Base-by-base conservation (phyloP, 2,888 invertebrate genomes). In the Nomada fabriciana region DNA sequence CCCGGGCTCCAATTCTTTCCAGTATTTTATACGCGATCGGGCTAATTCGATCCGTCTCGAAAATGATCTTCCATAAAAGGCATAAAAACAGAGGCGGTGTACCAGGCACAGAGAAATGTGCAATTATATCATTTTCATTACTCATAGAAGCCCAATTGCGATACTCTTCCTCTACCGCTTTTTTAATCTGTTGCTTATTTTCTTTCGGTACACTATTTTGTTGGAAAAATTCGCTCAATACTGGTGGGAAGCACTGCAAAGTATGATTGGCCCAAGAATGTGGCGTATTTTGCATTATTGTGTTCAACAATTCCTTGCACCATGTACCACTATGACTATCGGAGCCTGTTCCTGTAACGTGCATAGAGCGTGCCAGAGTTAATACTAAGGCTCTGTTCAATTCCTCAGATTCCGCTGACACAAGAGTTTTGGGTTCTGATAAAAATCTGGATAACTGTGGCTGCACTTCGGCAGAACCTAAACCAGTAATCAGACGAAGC, bases 91-190 rank as follows among this genome's bases (percentile, higher is more conserved):
- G 94, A 0, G 97, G 97, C 52, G 98, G 98, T 3, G 98, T 98
- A 57, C 98, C 98, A n/a, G 98, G 97, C 23, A 98, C 97, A 0
- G 98, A 98, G 93, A 99, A 99, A 94, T 99, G 99, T 0, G 98
- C 97, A 90, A 99, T 98, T 57, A 98, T 98, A 92, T 99, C 99
- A 93, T 98, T 98, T 93, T 99, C 99, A 94, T 98, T 99, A 60
- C 97, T 98, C 98, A 99, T 99, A 0, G 98, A 98, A 60, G 97
- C 97, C 98, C 98, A 99, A 93, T 98, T 99, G 84, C 98, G 95
- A 92, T 98, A 99, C 92, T 99, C 99, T 91, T 98, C 98, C 90
- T 98, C 98, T 0, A 98, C 98, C 0, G 98, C 97, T 94, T 98
- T 98, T 94, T 98, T 98, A 0, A 99, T 94, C 84, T 97, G 96